A percentile compares a stretch with the other conserved stretches of the same genome.
phyloP scores from a whole-genome alignment of 2,797 vertebrate species.

The Trachops cirrhosus region DNA sequence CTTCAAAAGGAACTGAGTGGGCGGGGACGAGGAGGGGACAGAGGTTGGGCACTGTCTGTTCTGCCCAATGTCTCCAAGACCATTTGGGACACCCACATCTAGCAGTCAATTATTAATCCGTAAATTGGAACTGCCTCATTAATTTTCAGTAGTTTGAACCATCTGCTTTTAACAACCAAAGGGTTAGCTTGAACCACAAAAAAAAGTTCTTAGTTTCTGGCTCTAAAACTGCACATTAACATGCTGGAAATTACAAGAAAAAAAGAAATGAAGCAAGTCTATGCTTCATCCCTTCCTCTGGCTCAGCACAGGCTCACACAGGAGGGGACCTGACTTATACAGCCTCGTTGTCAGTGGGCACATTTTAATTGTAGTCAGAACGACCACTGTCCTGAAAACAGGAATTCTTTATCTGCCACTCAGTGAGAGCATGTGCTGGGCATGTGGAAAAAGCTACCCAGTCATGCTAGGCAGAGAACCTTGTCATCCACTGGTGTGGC shows the following conservation, averaged over 20 bases:
- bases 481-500: neutral
- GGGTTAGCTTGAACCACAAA: neutral
- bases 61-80: neutral
- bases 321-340: neutral
- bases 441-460: neutral
- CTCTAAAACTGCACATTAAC: neutral
- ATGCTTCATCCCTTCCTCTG: neutral
- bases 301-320: neutral
- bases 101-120: neutral
- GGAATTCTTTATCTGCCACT: neutral
- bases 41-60: neutral
- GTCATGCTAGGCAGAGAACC: neutral
- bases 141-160: conserved; percentile 14
- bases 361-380: neutral
- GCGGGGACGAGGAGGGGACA: neutral
- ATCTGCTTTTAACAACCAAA: conserved; percentile 21
- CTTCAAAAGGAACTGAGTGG: neutral
- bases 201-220: neutral
- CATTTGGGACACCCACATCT: neutral
- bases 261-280: neutral
- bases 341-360: neutral
- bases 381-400: neutral
- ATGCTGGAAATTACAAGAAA: conserved; percentile 3
- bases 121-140: neutral
- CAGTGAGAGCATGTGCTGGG: neutral